These are phyloP conservation scores for Platichthys stellatus DNA, from an alignment of 2,113 vertebrate species.

Conservation along the genomic window DNA sequence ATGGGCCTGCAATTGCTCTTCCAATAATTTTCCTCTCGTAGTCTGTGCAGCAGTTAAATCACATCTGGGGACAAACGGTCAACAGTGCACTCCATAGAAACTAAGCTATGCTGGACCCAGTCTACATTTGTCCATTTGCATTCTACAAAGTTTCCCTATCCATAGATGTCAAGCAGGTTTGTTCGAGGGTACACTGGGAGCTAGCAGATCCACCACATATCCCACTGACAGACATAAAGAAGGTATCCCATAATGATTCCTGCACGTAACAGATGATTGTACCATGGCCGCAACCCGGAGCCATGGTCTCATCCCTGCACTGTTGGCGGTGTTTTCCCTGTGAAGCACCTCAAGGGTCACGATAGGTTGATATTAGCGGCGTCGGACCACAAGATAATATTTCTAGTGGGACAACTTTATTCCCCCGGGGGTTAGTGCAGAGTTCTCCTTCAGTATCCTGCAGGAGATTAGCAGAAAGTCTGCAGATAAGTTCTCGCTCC, in stretches of 20 bases:
- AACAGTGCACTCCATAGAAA: not conserved
- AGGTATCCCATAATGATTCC: slow-evolving; percentile 44
- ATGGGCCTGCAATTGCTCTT: not conserved
- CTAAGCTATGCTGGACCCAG: not conserved
- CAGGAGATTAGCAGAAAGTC: slow-evolving; percentile 9
- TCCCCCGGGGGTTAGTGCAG: too few species aligned
- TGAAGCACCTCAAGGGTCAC: too few species aligned
- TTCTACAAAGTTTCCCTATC: slow-evolving; percentile 29
- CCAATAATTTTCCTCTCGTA: not conserved
- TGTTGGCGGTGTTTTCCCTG: too few species aligned
- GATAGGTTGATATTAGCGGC: too few species aligned
- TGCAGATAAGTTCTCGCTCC: slow-evolving; percentile 26
- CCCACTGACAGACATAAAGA: slow-evolving; percentile 39
- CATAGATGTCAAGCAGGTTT: slow-evolving; percentile 33
- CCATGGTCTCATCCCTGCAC: not conserved
- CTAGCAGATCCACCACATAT: slow-evolving; percentile 39
- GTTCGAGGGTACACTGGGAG: slow-evolving; percentile 29
- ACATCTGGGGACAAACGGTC: not conserved
- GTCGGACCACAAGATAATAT: not conserved
- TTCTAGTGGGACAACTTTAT: not conserved
- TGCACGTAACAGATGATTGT: slow-evolving; percentile 61
- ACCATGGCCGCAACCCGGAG: slow-evolving; percentile 12
- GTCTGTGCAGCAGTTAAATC: too few species aligned
- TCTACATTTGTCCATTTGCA: too few species aligned
- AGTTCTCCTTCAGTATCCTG: not conserved